Percentiles rank a stretch among this genome's conserved stretches.
Conservation (phyloP, 2,797 vertebrate genomes). For the Chaunax sp. region DNA sequence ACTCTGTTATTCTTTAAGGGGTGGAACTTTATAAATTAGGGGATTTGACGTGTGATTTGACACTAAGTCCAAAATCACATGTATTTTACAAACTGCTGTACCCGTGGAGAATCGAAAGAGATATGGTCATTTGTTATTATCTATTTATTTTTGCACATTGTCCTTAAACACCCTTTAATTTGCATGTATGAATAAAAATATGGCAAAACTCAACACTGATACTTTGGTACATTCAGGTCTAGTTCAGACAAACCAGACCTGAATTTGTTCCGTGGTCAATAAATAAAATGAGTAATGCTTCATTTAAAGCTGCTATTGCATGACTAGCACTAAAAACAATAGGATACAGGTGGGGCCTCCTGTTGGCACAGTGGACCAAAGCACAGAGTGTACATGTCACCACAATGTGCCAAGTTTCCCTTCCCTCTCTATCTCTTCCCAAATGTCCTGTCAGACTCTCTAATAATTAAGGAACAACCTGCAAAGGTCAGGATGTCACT, state of each 20-base stretch:
- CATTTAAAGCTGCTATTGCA: not conserved
- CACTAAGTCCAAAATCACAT: too few relatives aligned
- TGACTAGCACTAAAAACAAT: not conserved
- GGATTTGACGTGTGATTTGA: too few relatives aligned
- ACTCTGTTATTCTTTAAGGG: slow-evolving; percentile 15
- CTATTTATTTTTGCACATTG: too few relatives aligned
- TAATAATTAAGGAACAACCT: too few relatives aligned
- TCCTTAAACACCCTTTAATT: not conserved
- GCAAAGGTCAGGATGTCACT: too few relatives aligned
- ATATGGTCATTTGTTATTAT: too few relatives aligned
- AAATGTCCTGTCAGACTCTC: not conserved
- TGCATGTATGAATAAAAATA: not conserved
- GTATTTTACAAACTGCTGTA: not conserved
- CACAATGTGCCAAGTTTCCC: not conserved
- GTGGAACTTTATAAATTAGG: not conserved
- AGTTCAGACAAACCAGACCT: not conserved
- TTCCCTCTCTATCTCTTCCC: not conserved
- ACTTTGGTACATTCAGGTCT: too few relatives aligned
- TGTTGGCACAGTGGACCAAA: not conserved
- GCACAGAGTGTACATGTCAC: slow-evolving; percentile 1
- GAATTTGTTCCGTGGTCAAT: slow-evolving; percentile 16
- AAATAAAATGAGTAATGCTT: not conserved
- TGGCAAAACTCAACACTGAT: too few relatives aligned
- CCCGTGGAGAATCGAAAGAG: not conserved
- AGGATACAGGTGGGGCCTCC: not conserved